Base-by-base conservation (phyloP, 2,113 vertebrate species). In the Seriola rivoliana region DNA sequence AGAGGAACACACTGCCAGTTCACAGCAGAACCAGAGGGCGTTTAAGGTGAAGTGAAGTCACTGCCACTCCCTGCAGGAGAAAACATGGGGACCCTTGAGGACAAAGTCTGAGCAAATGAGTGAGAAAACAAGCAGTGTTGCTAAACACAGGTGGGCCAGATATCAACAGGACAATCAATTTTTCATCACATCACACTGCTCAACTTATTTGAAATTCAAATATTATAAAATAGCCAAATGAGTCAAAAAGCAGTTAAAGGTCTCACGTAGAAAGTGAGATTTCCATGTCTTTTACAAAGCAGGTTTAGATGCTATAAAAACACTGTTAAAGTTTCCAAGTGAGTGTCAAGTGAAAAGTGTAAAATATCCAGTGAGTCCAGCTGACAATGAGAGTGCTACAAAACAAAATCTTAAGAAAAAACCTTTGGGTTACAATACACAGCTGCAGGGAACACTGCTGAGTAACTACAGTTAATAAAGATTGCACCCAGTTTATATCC, bases 121-220 rank as follows among this genome's bases (percentile, higher is more conserved):
- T 23, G 62, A 57, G 11, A 29, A 23, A 46, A 16, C 38, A 52
- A 67, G 42, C 34, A 3, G 6, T n/a, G n/a, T 59, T 21, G 10
- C 1, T 2, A 16, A 55, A 34, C 6, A 42, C 38, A 72, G 14
- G 23, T 5, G 29, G 52, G 11, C 11, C 11, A 3, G 9, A 55
- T 29, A 71, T 79, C 75, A 50, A 79, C 19, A 52, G 12, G 34
- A 72, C 12, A 62, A 55, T 57, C 69, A 44, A 5, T 59, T 74
- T 70, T 55, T 50, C 57, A 63, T 66, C 52, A 66, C 72, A 64
- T 65, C 4, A 40, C 62, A 4, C 25, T 32, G 67, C 32, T 68
- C 0, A 17, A 60, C 65, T 52, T 8, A 67, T 7, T 40, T 29
- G 3, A 72, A 46, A 66, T 46, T 40, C 6, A 3, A 54, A 50